Evolutionary conservation across 2,113 vertebrate species (phyloP).

Genomic region (Limnothrissa miodon): DNA sequence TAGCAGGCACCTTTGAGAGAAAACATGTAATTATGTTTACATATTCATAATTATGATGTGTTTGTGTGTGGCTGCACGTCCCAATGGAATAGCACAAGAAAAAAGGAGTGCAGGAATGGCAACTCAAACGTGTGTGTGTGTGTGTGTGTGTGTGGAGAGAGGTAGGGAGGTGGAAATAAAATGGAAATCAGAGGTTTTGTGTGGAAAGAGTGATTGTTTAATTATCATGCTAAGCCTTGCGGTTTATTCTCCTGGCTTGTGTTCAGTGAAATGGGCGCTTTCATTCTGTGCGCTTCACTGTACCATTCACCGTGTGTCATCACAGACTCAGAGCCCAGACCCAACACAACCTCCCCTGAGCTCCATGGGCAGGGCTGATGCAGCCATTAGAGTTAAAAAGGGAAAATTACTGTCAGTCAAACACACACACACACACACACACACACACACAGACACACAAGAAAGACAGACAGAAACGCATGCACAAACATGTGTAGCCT

Average conservation of each 20-base stretch:
- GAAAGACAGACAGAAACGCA: no score
- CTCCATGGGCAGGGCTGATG: background rate
- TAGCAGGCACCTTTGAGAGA: conserved; percentile 16
- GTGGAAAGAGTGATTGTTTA: conserved; percentile 25
- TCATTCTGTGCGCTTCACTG: background rate
- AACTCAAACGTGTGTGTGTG: background rate
- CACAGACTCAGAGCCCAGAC: background rate
- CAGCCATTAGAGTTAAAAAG: background rate
- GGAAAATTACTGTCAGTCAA: background rate
- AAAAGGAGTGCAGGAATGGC: background rate
- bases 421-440: background rate
- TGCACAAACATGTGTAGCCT: background rate
- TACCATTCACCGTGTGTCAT: background rate
- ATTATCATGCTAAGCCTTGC: conserved; percentile 27
- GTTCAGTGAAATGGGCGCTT: conserved; percentile 17
- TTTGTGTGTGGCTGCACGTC: background rate
- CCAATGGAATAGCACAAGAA: background rate
- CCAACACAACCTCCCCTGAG: background rate
- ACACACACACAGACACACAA: background rate
- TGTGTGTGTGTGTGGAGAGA: background rate
- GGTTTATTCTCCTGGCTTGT: conserved; percentile 16
- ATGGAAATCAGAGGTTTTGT: background rate
- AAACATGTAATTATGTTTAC: conserved; percentile 18
- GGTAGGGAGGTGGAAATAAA: conserved; percentile 12
- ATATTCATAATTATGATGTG: background rate